Percentiles rank a stretch among this genome's conserved stretches.
phyloP scores from a whole-genome alignment of 2,797 vertebrate genomes.

The Acipenser oxyrinchus region DNA sequence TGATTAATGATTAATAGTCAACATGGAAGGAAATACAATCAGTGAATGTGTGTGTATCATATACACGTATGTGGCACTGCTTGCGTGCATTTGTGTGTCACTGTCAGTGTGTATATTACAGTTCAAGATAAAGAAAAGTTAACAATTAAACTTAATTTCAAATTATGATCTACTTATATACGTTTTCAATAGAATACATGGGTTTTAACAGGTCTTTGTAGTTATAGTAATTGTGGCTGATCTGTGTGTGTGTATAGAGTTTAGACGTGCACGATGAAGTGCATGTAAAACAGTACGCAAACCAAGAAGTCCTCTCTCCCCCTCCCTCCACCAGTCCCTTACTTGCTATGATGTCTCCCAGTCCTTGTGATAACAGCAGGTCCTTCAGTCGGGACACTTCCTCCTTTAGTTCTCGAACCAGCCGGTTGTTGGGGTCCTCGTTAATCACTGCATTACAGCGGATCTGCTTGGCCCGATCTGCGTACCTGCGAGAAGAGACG shows the following conservation, averaged over 20 bases:
- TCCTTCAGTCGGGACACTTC: conserved; percentile 90
- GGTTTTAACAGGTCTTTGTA: no score
- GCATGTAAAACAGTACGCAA: not conserved
- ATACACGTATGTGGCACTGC: not conserved
- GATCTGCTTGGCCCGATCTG: conserved; percentile 85
- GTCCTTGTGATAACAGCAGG: conserved; percentile 83
- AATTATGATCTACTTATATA: no score
- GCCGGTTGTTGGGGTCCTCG: conserved; percentile 90
- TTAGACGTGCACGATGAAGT: not conserved
- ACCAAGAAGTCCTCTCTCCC: not conserved
- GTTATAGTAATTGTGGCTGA: no score
- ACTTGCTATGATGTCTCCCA: conserved; percentile 97
- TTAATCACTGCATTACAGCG: conserved; percentile 90
- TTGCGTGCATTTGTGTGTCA: not conserved
- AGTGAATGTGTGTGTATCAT: not conserved
- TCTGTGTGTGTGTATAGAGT: not conserved
- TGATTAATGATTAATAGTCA: no score
- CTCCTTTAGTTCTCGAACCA: conserved; percentile 92
- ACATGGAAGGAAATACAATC: no score
- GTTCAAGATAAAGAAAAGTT: no score
- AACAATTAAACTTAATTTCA: no score
- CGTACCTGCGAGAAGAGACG: conserved; percentile 56
- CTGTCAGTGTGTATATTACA: not conserved
- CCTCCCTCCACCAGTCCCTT: conserved; percentile 40
- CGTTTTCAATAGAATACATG: no score